Percentiles rank a stretch among this genome's conserved stretches.
These are phyloP conservation scores for Sweltsa coloradensis DNA, from an alignment of 1,140 invertebrate species.

Conservation along the genomic window DNA sequence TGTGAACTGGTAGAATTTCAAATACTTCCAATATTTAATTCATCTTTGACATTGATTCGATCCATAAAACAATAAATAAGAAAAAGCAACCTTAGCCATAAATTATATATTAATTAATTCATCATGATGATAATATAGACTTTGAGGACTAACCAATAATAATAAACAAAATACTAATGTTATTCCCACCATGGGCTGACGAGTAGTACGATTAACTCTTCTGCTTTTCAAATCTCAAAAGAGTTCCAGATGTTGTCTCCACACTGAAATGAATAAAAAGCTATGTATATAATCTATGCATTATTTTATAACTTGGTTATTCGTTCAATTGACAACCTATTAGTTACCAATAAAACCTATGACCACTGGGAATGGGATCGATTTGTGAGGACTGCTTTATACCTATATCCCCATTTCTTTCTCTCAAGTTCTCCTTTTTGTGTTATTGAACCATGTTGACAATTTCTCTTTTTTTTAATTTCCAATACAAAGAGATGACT, in stretches of 20 bases:
- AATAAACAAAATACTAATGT: too few species aligned
- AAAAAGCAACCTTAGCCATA: too few species aligned
- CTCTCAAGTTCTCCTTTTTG: not conserved
- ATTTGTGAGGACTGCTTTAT: not conserved
- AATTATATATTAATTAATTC: too few species aligned
- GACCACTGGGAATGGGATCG: not conserved
- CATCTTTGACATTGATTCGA: too few species aligned
- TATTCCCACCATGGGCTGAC: not conserved
- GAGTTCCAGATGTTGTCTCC: slow-evolving; percentile 5
- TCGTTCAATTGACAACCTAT: not conserved
- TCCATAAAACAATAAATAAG: too few species aligned
- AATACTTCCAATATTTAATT: too few species aligned
- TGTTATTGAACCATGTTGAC: not conserved
- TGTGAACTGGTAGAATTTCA: too few species aligned
- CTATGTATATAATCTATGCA: not conserved
- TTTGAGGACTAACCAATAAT: too few species aligned
- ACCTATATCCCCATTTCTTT: not conserved
- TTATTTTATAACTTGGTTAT: not conserved
- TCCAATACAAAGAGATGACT: too few species aligned
- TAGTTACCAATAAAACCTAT: not conserved
- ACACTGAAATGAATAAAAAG: slow-evolving; percentile 1
- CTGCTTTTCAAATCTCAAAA: not conserved
- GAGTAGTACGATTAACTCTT: not conserved
- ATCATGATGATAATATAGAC: too few species aligned
- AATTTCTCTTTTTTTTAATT: too few species aligned